Percentiles rank a stretch among this genome's conserved stretches.
These are phyloP conservation scores for Microctenopoma stevenorrisi DNA, from an alignment of 2,797 vertebrate genomes.

Conservation along the genomic window DNA sequence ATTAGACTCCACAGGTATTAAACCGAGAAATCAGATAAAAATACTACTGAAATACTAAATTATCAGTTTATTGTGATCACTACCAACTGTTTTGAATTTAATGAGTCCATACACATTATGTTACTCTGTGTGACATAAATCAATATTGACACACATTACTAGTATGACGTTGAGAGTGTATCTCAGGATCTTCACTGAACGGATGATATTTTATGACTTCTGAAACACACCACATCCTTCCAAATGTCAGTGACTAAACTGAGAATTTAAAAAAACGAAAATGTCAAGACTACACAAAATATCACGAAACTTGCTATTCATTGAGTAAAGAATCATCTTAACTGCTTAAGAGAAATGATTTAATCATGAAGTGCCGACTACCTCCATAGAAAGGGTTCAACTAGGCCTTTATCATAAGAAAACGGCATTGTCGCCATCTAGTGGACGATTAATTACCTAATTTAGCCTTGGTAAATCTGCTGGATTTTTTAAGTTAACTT, in stretches of 20 bases:
- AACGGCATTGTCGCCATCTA: constrained; percentile 69
- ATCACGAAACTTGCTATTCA: neutral
- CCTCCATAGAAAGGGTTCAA: neutral
- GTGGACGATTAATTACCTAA: constrained; percentile 17
- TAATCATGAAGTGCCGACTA: neutral
- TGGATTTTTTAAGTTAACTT: neutral
- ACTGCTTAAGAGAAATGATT: neutral
- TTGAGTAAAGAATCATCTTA: neutral
- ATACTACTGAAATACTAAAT: neutral
- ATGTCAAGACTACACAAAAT: neutral
- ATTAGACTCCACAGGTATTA: neutral
- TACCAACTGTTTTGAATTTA: neutral
- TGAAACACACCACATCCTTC: constrained; percentile 33
- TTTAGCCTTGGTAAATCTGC: fast-evolving
- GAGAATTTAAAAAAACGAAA: neutral
- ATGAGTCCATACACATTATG: no score
- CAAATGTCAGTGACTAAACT: constrained; percentile 5
- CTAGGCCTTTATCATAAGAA: neutral
- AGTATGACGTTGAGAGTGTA: neutral
- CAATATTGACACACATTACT: no score
- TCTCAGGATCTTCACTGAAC: constrained; percentile 9
- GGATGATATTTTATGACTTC: constrained; percentile 20
- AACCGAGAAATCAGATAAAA: neutral
- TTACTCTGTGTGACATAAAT: no score
- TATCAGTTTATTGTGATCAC: neutral